Percentiles rank a stretch among this genome's conserved stretches.
phyloP scores from a whole-genome alignment of 2,888 invertebrate genomes.

The Eurytoma adleriae region DNA sequence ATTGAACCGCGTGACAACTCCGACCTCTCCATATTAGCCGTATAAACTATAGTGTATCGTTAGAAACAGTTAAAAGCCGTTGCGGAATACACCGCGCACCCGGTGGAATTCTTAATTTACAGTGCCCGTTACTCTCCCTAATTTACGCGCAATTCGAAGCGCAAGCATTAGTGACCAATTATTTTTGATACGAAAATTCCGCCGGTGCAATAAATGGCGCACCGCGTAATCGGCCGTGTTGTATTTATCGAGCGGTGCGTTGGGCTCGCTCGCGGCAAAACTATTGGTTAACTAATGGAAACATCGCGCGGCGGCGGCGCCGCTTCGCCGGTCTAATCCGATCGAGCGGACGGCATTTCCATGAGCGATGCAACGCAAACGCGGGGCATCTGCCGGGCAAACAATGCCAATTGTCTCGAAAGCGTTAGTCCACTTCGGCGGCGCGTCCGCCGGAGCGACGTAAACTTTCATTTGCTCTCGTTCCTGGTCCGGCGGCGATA shows the following conservation, averaged over 20 bases:
- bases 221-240: too few species aligned
- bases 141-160: too few species aligned
- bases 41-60: neutral
- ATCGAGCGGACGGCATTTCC: neutral
- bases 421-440: neutral
- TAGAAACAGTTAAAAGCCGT: neutral
- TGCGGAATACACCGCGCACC: too few species aligned
- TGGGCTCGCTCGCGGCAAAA: neutral
- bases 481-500: neutral
- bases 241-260: neutral
- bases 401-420: neutral
- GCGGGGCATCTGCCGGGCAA: conserved; percentile 5
- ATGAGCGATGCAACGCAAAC: conserved; percentile 20
- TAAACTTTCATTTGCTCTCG: neutral
- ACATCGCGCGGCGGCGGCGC: neutral
- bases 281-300: neutral
- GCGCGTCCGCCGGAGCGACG: too few species aligned
- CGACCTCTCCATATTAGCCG: neutral
- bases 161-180: too few species aligned
- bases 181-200: too few species aligned
- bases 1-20: neutral
- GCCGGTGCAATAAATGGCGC: too few species aligned
- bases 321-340: conserved; percentile 15
- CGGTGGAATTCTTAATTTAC: too few species aligned
- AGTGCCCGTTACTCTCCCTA: too few species aligned